phyloP scores from a whole-genome alignment of 2,797 vertebrate species.

The Sebastes iracundus region DNA sequence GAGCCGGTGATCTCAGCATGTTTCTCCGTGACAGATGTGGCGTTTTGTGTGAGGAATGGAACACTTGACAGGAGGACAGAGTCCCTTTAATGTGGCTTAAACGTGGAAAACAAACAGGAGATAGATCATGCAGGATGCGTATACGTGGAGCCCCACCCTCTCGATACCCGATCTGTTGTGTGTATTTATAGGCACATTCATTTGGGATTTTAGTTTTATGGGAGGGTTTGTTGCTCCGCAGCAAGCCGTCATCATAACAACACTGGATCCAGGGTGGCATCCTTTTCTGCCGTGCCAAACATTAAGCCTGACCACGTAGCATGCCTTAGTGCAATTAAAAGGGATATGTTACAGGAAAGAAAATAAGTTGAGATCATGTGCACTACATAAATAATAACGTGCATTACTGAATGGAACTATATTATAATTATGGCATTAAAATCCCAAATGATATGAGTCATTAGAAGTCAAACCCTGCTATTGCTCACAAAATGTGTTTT shows the following conservation, averaged over 20 bases:
- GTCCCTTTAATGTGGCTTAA: constrained; percentile 29
- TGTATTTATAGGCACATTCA: constrained; percentile 57
- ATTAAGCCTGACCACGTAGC: constrained; percentile 9
- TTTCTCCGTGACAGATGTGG: constrained; percentile 30
- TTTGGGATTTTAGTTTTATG: constrained; percentile 48
- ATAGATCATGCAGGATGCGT: constrained; percentile 32
- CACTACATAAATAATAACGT: not conserved
- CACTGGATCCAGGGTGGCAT: constrained; percentile 37
- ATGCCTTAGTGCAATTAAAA: constrained; percentile 2
- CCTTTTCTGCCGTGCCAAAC: constrained; percentile 14
- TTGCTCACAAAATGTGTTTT: not conserved
- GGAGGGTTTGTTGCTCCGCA: constrained; percentile 48
- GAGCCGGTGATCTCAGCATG: constrained; percentile 30
- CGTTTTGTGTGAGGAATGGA: constrained; percentile 36
- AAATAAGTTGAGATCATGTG: not conserved
- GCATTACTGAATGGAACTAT: not conserved
- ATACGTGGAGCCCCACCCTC: constrained; percentile 23
- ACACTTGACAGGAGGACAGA: constrained; percentile 37
- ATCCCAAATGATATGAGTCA: not conserved
- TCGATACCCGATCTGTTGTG: constrained; percentile 35
- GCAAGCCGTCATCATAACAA: constrained; percentile 42
- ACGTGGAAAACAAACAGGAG: constrained; percentile 50
- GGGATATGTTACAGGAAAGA: not conserved
- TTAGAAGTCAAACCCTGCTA: not conserved
- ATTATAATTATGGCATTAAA: not conserved